Conservation (phyloP, 53 echinoderm and acorn worm genomes). For the Holothuria scabra region DNA sequence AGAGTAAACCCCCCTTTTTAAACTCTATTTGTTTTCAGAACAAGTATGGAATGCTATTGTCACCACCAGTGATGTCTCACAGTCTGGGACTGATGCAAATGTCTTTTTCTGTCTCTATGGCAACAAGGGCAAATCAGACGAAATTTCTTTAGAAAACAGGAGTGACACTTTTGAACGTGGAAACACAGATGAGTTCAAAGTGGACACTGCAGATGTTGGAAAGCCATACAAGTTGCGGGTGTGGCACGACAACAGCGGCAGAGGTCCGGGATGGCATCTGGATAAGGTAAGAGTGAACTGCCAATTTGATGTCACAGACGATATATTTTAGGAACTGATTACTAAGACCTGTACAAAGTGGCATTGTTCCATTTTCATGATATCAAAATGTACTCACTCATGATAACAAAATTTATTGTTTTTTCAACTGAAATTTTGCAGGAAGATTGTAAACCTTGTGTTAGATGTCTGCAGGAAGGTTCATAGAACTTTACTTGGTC, state of each 20-base stretch:
- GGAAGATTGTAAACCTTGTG: too few relatives aligned
- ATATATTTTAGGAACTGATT: too few relatives aligned
- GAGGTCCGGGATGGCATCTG: slow-evolving; percentile 93
- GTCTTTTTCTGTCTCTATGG: slow-evolving; percentile 93
- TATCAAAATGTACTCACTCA: too few relatives aligned
- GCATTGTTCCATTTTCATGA: too few relatives aligned
- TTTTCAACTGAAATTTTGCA: too few relatives aligned
- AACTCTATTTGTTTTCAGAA: slow-evolving; percentile 58
- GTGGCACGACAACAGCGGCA: slow-evolving; percentile 88
- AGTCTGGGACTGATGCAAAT: slow-evolving; percentile 93
- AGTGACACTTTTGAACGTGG: slow-evolving; percentile 94
- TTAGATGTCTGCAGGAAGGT: too few relatives aligned
- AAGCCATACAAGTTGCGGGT: slow-evolving; percentile 93
- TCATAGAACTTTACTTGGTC: too few relatives aligned
- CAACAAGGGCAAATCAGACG: slow-evolving; percentile 92
- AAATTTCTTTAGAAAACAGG: slow-evolving; percentile 81
- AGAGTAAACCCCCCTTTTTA: too few relatives aligned
- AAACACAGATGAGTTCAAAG: slow-evolving; percentile 82
- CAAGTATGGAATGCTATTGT: slow-evolving; percentile 89
- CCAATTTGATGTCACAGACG: too few relatives aligned
- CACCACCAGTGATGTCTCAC: slow-evolving; percentile 76
- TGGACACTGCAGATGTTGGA: slow-evolving; percentile 84
- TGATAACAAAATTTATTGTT: too few relatives aligned
- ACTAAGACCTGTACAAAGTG: too few relatives aligned
- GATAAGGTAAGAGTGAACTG: slow-evolving; percentile 68